A percentile compares a stretch with the other conserved stretches of the same genome.
Evolutionary conservation across 2,113 vertebrate genomes (phyloP).

Genomic region (Nesogale talazaci): DNA sequence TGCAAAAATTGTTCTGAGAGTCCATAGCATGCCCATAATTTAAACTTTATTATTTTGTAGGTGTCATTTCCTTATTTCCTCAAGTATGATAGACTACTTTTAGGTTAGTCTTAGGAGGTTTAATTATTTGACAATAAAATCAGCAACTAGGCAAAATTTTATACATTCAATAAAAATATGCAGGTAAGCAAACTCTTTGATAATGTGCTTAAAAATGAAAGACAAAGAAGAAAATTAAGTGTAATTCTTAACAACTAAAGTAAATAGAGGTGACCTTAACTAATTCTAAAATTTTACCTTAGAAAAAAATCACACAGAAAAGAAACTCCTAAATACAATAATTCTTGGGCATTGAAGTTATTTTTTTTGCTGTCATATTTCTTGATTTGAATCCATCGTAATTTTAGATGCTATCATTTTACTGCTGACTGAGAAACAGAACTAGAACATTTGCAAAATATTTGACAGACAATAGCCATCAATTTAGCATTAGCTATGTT

Average conservation of each 20-base stretch:
- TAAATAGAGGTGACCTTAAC: slow-evolving; percentile 12
- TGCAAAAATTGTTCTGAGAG: slow-evolving; percentile 3
- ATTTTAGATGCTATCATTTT: not conserved
- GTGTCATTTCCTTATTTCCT: not conserved
- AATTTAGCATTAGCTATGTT: not conserved
- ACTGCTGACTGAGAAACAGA: not conserved
- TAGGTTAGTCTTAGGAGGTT: slow-evolving; percentile 3
- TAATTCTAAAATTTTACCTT: not conserved
- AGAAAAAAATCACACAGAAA: not conserved
- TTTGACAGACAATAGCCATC: not conserved
- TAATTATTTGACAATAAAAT: slow-evolving; percentile 8
- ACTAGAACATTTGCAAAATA: not conserved
- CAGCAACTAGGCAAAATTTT: not conserved
- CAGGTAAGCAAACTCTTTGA: not conserved
- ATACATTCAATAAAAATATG: not conserved
- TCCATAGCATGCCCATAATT: not conserved
- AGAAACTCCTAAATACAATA: not conserved
- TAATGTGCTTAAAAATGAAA: not conserved
- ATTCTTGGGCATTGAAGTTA: not conserved
- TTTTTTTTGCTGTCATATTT: not conserved
- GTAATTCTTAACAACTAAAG: not conserved
- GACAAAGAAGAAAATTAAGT: slow-evolving; percentile 11
- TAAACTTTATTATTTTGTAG: slow-evolving; percentile 10
- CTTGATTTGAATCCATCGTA: slow-evolving; percentile 8
- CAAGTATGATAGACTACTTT: not conserved